Evolutionary conservation across 2,888 invertebrate species (phyloP), one percentile per base, ranked within the genome.

Genomic region (Smittia sp.): DNA sequence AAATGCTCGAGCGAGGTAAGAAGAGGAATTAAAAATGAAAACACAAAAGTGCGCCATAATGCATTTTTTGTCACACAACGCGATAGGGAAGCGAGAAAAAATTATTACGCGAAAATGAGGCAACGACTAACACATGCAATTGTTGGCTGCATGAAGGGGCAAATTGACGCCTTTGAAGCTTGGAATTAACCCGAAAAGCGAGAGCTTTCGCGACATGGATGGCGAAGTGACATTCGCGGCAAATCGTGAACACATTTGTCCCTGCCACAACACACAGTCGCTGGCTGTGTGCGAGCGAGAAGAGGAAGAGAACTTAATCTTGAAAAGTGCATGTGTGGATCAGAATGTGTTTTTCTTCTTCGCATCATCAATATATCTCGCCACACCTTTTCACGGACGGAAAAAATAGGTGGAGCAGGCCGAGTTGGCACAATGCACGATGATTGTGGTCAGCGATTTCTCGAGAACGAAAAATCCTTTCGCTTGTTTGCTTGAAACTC

Each of bases 51-150:
- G 69, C 69, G 54, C 54, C 54, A 69, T 69, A 54, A 54, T 54
- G 69, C 69, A 69, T 54, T 69, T 68, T 69, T 69, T 69, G 69
- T 69, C 69, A 69, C 69, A 52, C 52, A 69, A 46, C 15, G 46
- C 15, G 46, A n/a, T 6, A 32, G 32, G 46, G 46, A n/a, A 18
- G 58, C 18, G 58, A 22, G 1, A 58, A 20, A 67, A 39, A 67
- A 67, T 67, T 67, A 67, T 67, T 18, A 67, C 67, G 32, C 63
- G 66, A 66, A 11, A 68, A 6, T 32, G 27, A 66, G 46, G 46
- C 11, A 46, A 46, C 11, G 46, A 46, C 46, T 15, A 46, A 46
- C 46, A 46, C 46, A 46, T n/a, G 2, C 11, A 46, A 7, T n/a
- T 11, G 2, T 13, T 46, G 2, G 46, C n/a, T 13, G 46, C 46